Base-by-base conservation (phyloP, 2,113 vertebrate species). In the Pygoscelis antarcticus region DNA sequence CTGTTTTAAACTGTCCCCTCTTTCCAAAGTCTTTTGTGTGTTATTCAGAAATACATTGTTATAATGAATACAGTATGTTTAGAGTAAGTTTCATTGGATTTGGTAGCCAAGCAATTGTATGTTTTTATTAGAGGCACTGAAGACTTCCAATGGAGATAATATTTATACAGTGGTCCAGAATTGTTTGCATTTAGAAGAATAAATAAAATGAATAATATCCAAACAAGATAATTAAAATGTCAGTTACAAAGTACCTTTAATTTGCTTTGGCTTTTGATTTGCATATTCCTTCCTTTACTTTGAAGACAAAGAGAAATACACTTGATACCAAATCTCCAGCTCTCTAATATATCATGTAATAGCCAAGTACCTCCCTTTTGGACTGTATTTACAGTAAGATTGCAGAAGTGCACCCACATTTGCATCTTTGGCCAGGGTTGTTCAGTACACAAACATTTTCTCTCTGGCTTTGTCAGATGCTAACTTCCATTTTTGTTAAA, bases 151-250 rank as follows among this genome's bases (percentile, higher is more conserved):
- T 78, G 96, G 97, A 93, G 97, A 97, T 97, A 98, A 98, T 98
- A 97, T 98, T 98, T 98, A 97, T 94, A 96, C 92, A 98, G 96
- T 64, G 40, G 90, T 49, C 58, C 92, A 87, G 80, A 71, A 74
- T 68, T 98, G 97, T 98, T 98, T 98, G 96, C 93, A 80, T 96
- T 97, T 93, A 87, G 84, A 93, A 96, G 97, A 97, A 98, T 98
- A 98, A 98, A 98, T 98, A 98, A 98, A 97, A 97, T 92, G 96
- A 98, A 96, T 93, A 98, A 98, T 97, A 98, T 95, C 95, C 76
- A 98, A 98, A 98, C 97, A 98, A 93, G 97, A 97, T 98, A 98
- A 98, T 98, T 96, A 97, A 97, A 97, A 97, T 96, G 98, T 97
- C 97, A 97, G 85, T 97, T 98, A 96, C 90, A 97, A 97, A 98